Conservation (phyloP, 2,888 invertebrate genomes). For the Apotomis turbidana region DNA sequence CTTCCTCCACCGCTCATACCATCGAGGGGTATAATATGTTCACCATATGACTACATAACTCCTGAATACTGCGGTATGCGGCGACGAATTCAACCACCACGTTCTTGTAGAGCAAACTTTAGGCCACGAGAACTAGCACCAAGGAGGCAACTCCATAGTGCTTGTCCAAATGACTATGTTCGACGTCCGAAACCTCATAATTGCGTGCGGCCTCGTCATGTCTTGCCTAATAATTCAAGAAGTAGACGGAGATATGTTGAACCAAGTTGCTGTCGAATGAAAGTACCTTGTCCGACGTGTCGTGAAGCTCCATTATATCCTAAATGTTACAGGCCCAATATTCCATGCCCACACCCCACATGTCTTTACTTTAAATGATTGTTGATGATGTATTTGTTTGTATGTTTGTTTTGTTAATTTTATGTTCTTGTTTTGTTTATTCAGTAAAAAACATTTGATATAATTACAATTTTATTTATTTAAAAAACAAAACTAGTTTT, state of each 20-base stretch:
- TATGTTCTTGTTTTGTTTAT: not conserved
- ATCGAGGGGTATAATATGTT: not conserved
- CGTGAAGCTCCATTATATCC: not conserved
- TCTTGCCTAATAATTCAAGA: not conserved
- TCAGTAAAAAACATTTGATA: conserved; percentile 4
- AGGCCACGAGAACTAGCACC: not conserved
- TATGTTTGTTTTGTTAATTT: not conserved
- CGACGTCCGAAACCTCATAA: conserved; percentile 6
- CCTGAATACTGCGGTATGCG: not conserved
- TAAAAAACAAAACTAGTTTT: not conserved
- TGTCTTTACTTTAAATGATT: conserved; percentile 23
- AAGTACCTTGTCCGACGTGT: conserved; percentile 2
- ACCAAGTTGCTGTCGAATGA: not conserved
- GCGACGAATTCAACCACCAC: not conserved
- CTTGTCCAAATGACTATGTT: conserved; percentile 10
- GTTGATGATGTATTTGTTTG: not conserved
- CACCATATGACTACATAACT: not conserved
- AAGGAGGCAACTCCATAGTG: conserved; percentile 13
- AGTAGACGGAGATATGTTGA: not conserved
- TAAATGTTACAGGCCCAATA: not conserved
- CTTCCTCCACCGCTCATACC: conserved; percentile 8
- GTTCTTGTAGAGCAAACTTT: not conserved
- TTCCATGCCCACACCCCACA: conserved; percentile 21
- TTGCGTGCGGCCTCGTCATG: not conserved
- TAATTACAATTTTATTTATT: conserved; percentile 3